These are phyloP conservation scores for Coccyzus lansbergi DNA, from an alignment of 2,797 vertebrate species.

Conservation along the genomic window DNA sequence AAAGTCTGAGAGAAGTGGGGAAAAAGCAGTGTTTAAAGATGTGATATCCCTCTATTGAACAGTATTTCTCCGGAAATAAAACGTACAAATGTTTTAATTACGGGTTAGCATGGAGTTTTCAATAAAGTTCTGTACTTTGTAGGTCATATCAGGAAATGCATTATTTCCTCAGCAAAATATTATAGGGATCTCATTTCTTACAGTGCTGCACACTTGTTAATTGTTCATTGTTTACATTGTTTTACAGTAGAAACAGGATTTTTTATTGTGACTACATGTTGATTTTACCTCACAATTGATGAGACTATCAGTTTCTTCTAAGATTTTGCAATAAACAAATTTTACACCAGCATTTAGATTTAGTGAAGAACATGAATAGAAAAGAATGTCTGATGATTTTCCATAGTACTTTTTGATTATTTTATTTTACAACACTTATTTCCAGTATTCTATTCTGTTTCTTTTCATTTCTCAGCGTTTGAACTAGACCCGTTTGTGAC, in stretches of 20 bases:
- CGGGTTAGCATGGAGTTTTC: background rate
- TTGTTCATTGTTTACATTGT: background rate
- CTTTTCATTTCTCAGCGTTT: background rate
- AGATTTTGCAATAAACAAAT: background rate
- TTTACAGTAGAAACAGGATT: background rate
- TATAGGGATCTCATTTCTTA: background rate
- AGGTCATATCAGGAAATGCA: background rate
- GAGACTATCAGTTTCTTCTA: background rate
- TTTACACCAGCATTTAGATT: background rate
- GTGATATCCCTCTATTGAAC: background rate
- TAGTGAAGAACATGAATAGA: background rate
- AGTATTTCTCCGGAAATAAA: background rate
- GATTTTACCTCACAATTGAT: background rate
- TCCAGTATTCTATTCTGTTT: background rate
- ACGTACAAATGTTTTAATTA: background rate
- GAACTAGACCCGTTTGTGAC: background rate
- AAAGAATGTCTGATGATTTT: background rate
- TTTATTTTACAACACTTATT: background rate
- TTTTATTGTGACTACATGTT: background rate
- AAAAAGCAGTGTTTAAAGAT: background rate
- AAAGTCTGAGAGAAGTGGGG: background rate
- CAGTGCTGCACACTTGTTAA: background rate
- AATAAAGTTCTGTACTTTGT: slow-evolving; percentile 7
- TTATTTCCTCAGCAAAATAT: background rate
- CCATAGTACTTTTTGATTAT: background rate